Conservation (phyloP, 2,888 invertebrate species). For the Griposia aprilina region DNA sequence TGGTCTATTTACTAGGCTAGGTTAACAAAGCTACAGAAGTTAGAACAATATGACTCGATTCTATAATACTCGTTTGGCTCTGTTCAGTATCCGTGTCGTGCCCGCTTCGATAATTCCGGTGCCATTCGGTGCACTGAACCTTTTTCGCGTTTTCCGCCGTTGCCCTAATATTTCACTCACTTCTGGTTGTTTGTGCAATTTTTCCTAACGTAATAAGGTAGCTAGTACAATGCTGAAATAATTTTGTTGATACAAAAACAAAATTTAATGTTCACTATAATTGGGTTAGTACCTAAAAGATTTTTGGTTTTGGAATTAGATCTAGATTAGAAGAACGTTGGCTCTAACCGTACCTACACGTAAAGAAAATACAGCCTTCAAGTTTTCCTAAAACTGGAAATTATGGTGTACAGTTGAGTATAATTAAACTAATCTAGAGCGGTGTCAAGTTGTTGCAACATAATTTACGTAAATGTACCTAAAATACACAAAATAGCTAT, state of each 20-base stretch:
- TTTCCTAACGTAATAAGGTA: constrained; percentile 18
- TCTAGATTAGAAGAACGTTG: not conserved
- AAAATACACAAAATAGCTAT: constrained; percentile 2
- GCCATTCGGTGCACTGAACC: constrained; percentile 72
- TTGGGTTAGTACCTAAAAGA: too few species aligned
- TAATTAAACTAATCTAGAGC: too few species aligned
- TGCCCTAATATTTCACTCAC: constrained; percentile 59
- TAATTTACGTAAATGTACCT: constrained; percentile 20
- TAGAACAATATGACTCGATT: constrained; percentile 6
- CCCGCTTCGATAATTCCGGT: constrained; percentile 70
- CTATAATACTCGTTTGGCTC: constrained; percentile 26
- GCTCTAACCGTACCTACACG: not conserved
- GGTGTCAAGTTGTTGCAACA: not conserved
- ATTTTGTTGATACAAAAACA: not conserved
- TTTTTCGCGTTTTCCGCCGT: constrained; percentile 63
- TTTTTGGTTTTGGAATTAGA: not conserved
- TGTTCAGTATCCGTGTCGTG: constrained; percentile 63
- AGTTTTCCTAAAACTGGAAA: not conserved
- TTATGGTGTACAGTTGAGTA: not conserved
- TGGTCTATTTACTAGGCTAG: not conserved
- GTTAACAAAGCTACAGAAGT: constrained; percentile 4
- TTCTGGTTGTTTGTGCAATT: constrained; percentile 55
- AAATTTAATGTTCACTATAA: not conserved
- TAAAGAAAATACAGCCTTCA: not conserved
- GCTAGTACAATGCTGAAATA: constrained; percentile 1